Evolutionary conservation across 2,888 invertebrate genomes (phyloP).

Genomic region (Metellina segmentata): DNA sequence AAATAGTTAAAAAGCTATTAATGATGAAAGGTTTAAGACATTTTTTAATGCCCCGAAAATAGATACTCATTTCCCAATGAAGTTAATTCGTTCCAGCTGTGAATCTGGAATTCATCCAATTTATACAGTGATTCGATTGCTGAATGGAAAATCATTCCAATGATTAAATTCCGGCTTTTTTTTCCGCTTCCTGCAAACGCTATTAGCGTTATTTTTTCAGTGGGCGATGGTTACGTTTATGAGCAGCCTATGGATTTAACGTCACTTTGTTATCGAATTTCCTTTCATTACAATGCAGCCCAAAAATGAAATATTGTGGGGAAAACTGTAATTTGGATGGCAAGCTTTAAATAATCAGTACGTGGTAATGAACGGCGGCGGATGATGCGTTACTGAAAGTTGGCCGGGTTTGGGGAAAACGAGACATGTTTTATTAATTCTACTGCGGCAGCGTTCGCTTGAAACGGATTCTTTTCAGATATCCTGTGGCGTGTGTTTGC

Average conservation of each 20-base stretch:
- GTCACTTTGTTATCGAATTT: background rate
- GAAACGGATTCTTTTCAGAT: too few species aligned
- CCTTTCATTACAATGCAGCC: background rate
- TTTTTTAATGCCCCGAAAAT: background rate
- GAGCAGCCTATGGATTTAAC: background rate
- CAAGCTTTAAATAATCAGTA: background rate
- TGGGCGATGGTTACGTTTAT: background rate
- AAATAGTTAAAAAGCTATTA: conserved; percentile 7
- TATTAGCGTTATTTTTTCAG: background rate
- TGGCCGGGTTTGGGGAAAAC: background rate
- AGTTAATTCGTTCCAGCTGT: conserved; percentile 27
- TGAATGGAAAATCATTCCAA: conserved; percentile 1
- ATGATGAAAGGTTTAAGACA: background rate
- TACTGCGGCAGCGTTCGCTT: background rate
- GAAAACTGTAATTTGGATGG: background rate
- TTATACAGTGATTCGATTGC: conserved; percentile 4
- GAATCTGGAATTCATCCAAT: conserved; percentile 31
- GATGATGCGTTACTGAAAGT: background rate
- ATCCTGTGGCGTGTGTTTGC: too few species aligned
- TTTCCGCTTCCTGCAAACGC: background rate
- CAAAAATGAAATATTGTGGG: background rate
- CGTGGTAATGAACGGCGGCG: background rate
- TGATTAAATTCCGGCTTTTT: background rate
- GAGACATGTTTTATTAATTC: background rate
- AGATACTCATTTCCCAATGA: background rate